These are phyloP conservation scores for Hermodice carunculata DNA, from an alignment of 2,888 invertebrate genomes.

Conservation along the genomic window DNA sequence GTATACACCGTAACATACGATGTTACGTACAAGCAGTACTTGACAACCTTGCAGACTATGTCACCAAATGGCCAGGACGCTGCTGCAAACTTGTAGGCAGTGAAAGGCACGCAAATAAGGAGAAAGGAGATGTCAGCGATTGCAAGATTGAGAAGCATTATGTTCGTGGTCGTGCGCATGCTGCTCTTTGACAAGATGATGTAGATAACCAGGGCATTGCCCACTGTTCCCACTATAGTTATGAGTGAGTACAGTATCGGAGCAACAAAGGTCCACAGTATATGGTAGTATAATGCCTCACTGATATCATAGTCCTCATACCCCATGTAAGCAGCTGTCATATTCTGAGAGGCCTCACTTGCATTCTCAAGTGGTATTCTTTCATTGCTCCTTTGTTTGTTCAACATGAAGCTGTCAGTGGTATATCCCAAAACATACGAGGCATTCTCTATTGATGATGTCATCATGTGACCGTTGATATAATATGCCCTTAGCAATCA, in stretches of 20 bases:
- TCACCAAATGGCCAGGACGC: constrained; percentile 26
- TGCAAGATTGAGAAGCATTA: constrained; percentile 40
- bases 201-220: constrained; percentile 40
- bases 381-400: too few relatives aligned
- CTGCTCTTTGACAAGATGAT: constrained; percentile 33
- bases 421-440: too few relatives aligned
- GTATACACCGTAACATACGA: constrained; percentile 42
- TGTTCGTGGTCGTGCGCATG: constrained; percentile 34
- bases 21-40: constrained; percentile 39
- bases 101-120: constrained; percentile 39
- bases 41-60: constrained; percentile 30
- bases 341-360: too few relatives aligned
- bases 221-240: constrained; percentile 31
- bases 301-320: constrained; percentile 11
- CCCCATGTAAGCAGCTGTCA: too few relatives aligned
- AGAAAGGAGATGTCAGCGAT: constrained; percentile 42
- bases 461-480: too few relatives aligned
- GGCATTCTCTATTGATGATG: too few relatives aligned
- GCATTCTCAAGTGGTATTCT: too few relatives aligned
- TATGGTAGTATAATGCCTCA: constrained; percentile 16
- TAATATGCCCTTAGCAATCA: too few relatives aligned
- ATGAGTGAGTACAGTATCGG: constrained; percentile 30
- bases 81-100: constrained; percentile 30
- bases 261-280: constrained; percentile 17
- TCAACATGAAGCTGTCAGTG: too few relatives aligned